phyloP scores from a whole-genome alignment of 2,113 vertebrate species.

The Tylochromis polylepis region DNA sequence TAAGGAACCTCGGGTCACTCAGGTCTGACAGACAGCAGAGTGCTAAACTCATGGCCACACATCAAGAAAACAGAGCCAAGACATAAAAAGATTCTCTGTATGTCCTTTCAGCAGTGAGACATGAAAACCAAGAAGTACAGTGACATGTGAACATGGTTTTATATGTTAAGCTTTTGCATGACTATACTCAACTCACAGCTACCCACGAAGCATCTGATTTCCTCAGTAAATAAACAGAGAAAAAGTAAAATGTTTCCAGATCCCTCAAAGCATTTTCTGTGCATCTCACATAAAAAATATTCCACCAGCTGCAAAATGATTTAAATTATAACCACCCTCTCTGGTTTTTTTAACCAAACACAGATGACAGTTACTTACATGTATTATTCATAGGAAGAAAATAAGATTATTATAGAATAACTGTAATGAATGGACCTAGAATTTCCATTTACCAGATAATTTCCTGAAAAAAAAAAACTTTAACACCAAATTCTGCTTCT shows the following conservation, averaged over 20 bases:
- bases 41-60: not conserved
- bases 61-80: not conserved
- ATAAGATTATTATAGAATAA: not conserved
- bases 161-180: not conserved
- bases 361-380: not conserved
- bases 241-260: not conserved
- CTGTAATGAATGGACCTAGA: not conserved
- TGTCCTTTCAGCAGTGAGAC: too few species aligned
- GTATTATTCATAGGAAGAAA: not conserved
- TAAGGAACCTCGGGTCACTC: constrained; percentile 78
- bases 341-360: not conserved
- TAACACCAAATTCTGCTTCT: not conserved
- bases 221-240: not conserved
- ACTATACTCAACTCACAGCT: not conserved
- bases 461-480: not conserved
- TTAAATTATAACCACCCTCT: not conserved
- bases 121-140: not conserved
- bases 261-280: not conserved
- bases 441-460: not conserved
- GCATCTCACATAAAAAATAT: not conserved
- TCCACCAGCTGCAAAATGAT: not conserved
- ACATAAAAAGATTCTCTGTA: not conserved
- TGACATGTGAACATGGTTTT: not conserved
- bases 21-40: constrained; percentile 70
- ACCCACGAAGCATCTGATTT: not conserved